phyloP scores from a whole-genome alignment of 1,140 invertebrate species.

The Scylla paramamosain region DNA sequence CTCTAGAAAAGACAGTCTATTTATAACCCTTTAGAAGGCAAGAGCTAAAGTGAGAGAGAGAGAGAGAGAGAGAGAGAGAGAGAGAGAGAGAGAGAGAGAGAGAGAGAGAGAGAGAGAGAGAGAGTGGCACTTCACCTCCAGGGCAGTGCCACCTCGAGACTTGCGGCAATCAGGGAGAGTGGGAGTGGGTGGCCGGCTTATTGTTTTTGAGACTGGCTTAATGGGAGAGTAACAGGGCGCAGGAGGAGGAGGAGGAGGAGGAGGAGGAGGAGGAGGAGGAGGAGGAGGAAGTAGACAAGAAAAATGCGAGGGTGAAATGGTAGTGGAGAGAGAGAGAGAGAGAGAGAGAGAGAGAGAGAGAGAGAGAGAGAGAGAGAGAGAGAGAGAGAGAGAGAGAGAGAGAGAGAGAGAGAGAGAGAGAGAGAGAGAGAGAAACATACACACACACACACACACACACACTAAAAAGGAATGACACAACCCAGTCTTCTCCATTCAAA shows the following conservation, averaged over 20 bases:
- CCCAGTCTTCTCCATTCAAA: background rate
- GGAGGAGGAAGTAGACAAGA: background rate
- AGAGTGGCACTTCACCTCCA: background rate
- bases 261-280: constrained; percentile 17
- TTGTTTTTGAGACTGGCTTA: background rate
- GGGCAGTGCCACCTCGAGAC: background rate
- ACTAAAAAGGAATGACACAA: background rate
- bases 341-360: too few species aligned
- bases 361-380: too few species aligned
- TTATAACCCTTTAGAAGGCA: background rate
- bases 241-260: constrained; percentile 15
- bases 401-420: too few species aligned
- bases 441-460: too few species aligned
- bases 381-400: too few species aligned
- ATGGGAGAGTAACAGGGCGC: too few species aligned
- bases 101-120: background rate
- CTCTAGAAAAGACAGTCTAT: too few species aligned
- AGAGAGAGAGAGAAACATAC: too few species aligned
- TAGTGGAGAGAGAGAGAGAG: background rate
- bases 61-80: background rate
- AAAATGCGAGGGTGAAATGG: background rate
- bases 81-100: background rate
- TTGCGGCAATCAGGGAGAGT: background rate
- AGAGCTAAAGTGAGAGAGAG: background rate
- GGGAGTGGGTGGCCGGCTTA: background rate